Evolutionary conservation across 2,113 vertebrate genomes (phyloP).

Genomic region (Nothobranchius furzeri): DNA sequence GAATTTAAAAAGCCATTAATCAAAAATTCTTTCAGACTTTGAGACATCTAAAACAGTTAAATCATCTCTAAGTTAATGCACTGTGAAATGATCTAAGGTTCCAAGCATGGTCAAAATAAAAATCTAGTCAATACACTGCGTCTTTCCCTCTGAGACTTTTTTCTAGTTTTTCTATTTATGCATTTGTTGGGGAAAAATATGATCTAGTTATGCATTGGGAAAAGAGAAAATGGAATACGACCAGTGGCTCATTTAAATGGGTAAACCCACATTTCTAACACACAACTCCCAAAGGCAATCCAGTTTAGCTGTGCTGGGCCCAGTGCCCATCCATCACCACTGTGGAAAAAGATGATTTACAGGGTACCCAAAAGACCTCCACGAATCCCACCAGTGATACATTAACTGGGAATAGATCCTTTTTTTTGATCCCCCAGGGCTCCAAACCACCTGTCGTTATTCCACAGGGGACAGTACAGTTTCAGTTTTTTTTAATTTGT

Average conservation of each 20-base stretch:
- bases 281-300: conserved; percentile 42
- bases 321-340: conserved; percentile 50
- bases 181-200: too few relatives aligned
- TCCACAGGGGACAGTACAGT: conserved; percentile 9
- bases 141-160: not conserved
- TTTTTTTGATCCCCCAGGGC: conserved; percentile 22
- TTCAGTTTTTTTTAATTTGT: conserved; percentile 1
- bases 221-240: conserved; percentile 16
- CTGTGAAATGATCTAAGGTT: not conserved
- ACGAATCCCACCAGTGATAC: conserved; percentile 51
- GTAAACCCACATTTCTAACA: conserved; percentile 51
- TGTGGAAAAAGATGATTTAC: conserved; percentile 54
- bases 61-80: not conserved
- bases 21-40: too few relatives aligned
- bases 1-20: too few relatives aligned
- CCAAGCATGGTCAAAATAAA: not conserved
- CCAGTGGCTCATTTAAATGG: conserved; percentile 37
- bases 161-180: too few relatives aligned
- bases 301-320: conserved; percentile 40
- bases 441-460: conserved; percentile 14
- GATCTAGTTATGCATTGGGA: conserved; percentile 19
- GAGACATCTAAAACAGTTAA: too few relatives aligned
- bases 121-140: not conserved
- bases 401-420: conserved; percentile 51
- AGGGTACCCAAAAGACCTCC: conserved; percentile 39